Conservation (phyloP, 2,113 vertebrate genomes). For the Corythoichthys haematopterus region DNA sequence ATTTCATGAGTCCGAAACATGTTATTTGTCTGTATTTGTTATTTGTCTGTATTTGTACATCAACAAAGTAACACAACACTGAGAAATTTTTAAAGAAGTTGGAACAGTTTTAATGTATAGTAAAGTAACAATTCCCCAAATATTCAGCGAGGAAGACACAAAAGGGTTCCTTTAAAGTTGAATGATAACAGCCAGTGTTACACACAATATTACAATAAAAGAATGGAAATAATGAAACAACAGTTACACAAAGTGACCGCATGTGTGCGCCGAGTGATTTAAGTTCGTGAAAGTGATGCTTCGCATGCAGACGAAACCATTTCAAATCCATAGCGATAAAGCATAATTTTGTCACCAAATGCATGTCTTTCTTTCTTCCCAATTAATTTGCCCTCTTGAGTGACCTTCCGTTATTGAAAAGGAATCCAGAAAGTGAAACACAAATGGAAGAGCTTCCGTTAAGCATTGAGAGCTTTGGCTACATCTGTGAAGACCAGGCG, state of each 20-base stretch:
- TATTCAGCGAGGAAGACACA: conserved; percentile 27
- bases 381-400: conserved; percentile 33
- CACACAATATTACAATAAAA: conserved; percentile 36
- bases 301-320: conserved; percentile 26
- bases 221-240: conserved; percentile 35
- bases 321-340: conserved; percentile 18
- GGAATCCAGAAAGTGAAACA: conserved; percentile 2
- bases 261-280: conserved; percentile 41
- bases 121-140: conserved; percentile 22
- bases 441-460: conserved; percentile 46
- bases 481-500: conserved; percentile 94
- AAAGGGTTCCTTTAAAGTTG: conserved; percentile 22
- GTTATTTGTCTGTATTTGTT: not conserved
- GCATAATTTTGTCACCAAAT: conserved; percentile 15
- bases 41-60: conserved; percentile 6
- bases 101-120: conserved; percentile 44
- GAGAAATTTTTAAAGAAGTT: not conserved
- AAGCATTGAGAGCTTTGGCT: conserved; percentile 89
- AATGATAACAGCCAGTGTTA: conserved; percentile 33
- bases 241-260: conserved; percentile 36
- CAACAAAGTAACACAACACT: conserved; percentile 61
- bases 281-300: conserved; percentile 35
- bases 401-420: conserved; percentile 21
- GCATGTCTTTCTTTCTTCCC: conserved; percentile 23
- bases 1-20: not conserved